phyloP scores from a whole-genome alignment of 2,888 invertebrate species.

The Synergus laeviventris region DNA sequence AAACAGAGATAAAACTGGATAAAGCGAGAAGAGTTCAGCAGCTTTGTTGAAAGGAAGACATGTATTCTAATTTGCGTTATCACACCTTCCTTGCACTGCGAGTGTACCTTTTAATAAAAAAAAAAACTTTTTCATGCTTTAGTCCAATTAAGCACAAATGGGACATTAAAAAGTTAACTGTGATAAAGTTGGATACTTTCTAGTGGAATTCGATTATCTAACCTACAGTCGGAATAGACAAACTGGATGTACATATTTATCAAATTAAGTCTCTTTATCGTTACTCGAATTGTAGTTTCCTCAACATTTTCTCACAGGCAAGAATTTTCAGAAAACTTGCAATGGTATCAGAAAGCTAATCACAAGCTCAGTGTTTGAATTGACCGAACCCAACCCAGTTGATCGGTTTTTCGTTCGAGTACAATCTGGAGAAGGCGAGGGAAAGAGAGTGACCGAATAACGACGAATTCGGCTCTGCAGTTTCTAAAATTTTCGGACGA shows the following conservation, averaged over 20 bases:
- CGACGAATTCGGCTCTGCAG: conserved; percentile 47
- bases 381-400: background rate
- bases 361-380: background rate
- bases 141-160: background rate
- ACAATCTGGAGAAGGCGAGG: conserved; percentile 5
- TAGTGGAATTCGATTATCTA: too few species aligned
- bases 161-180: background rate
- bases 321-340: background rate
- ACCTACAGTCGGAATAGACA: too few species aligned
- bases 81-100: conserved; percentile 30
- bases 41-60: conserved; percentile 32
- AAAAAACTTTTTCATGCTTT: background rate
- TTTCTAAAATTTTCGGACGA: conserved; percentile 48
- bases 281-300: background rate
- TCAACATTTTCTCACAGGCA: too few species aligned
- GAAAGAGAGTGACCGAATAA: conserved; percentile 40
- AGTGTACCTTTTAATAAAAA: background rate
- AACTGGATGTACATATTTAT: too few species aligned
- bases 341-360: conserved; percentile 10
- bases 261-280: too few species aligned
- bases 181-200: background rate
- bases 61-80: conserved; percentile 55
- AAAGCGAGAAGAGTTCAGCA: conserved; percentile 32
- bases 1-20: conserved; percentile 16
- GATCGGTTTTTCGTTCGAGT: conserved; percentile 22